Conservation (phyloP, 2,113 vertebrate species). For the Physeter macrocephalus region DNA sequence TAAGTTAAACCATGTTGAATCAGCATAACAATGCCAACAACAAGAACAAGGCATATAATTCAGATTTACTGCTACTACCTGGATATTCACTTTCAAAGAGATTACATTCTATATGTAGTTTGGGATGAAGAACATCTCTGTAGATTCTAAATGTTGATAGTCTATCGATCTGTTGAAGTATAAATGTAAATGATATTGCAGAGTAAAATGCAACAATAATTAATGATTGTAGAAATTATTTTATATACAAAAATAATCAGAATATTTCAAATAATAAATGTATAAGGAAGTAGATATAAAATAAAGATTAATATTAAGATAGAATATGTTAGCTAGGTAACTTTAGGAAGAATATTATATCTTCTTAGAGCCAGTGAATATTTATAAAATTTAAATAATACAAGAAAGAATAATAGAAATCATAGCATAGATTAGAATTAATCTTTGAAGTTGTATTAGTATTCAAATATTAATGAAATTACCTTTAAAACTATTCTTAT, state of each 20-base stretch:
- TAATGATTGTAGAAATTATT: not conserved
- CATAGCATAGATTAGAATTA: not conserved
- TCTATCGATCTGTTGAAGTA: not conserved
- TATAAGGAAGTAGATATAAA: not conserved
- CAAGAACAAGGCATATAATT: not conserved
- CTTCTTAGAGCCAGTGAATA: not conserved
- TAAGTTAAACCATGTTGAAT: not conserved
- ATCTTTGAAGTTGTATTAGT: not conserved
- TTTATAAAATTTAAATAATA: not conserved
- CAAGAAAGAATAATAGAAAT: not conserved
- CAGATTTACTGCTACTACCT: not conserved
- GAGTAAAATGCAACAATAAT: not conserved
- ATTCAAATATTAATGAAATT: not conserved
- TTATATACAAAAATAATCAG: not conserved
- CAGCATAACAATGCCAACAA: not conserved
- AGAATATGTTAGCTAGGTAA: not conserved
- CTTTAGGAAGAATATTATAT: not conserved
- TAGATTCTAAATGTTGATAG: not conserved
- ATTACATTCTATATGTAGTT: not conserved
- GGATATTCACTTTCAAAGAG: not conserved
- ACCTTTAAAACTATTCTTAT: not conserved
- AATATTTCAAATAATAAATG: not conserved
- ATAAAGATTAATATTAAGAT: not conserved
- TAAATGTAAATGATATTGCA: not conserved
- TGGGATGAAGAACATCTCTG: not conserved